Percentiles rank a stretch among this genome's conserved stretches.
These are phyloP conservation scores for Orgyia antiqua DNA, from an alignment of 2,888 invertebrate species.

Conservation along the genomic window DNA sequence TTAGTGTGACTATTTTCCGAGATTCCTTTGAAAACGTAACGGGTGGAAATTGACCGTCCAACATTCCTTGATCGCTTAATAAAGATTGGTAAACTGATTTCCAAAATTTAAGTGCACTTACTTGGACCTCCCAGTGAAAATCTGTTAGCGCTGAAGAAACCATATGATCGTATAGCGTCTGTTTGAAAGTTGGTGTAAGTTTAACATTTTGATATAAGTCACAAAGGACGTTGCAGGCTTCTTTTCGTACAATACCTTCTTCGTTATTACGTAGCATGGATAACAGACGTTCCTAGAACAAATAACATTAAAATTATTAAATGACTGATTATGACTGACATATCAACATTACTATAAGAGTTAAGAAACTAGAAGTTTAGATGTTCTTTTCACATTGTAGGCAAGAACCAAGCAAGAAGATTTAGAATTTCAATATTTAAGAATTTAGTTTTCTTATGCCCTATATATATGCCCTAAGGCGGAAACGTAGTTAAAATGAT, in stretches of 20 bases:
- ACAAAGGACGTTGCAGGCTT: constrained; percentile 82
- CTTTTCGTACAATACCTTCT: constrained; percentile 87
- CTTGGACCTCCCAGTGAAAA: constrained; percentile 90
- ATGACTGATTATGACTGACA: too few species aligned
- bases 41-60: constrained; percentile 87
- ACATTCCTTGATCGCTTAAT: constrained; percentile 87
- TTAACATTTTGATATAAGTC: constrained; percentile 82
- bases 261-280: constrained; percentile 80
- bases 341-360: too few species aligned
- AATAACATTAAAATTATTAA: constrained; percentile 1
- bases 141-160: constrained; percentile 82
- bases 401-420: too few species aligned
- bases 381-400: too few species aligned
- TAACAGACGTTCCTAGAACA: constrained; percentile 74
- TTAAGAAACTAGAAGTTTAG: too few species aligned
- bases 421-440: too few species aligned
- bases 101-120: constrained; percentile 85
- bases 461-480: too few species aligned
- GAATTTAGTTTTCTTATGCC: too few species aligned
- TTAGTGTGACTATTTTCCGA: constrained; percentile 86
- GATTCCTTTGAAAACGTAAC: constrained; percentile 89
- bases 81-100: constrained; percentile 80
- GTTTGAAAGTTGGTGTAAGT: constrained; percentile 72
- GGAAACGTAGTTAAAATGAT: too few species aligned
- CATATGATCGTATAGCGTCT: constrained; percentile 80